A percentile compares a stretch with the other conserved stretches of the same genome.
Evolutionary conservation across 2,797 vertebrate species (phyloP).

Genomic region (Chaunax sp.): DNA sequence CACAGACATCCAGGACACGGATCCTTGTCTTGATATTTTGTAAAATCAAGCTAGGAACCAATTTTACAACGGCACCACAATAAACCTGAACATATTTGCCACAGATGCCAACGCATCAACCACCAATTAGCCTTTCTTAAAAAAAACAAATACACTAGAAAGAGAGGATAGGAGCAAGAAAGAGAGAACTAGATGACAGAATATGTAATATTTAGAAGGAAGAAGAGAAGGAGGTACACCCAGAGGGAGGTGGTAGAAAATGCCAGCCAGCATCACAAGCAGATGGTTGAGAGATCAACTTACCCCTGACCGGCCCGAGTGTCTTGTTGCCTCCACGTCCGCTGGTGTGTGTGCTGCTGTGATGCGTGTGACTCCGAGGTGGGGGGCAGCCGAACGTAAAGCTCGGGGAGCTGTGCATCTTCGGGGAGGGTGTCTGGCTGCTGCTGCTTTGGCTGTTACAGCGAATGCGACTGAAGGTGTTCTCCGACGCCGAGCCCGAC

Average conservation of each 20-base stretch:
- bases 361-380: slow-evolving; percentile 56
- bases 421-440: slow-evolving; percentile 87
- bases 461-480: slow-evolving; percentile 81
- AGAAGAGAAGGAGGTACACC: not conserved
- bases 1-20: slow-evolving; percentile 20
- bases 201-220: not conserved
- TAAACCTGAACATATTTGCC: slow-evolving; percentile 5
- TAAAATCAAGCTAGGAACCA: not conserved
- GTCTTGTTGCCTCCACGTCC: slow-evolving; percentile 72
- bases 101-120: slow-evolving; percentile 3
- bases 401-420: slow-evolving; percentile 89
- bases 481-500: slow-evolving; percentile 87
- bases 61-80: slow-evolving; percentile 2
- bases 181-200: not conserved
- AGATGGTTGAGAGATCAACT: slow-evolving; percentile 58
- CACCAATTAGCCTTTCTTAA: slow-evolving; percentile 1
- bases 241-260: not conserved
- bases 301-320: slow-evolving; percentile 89
- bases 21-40: not conserved
- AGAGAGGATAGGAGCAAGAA: not conserved
- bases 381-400: slow-evolving; percentile 88
- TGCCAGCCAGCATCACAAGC: slow-evolving; percentile 5
- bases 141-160: slow-evolving; percentile 7
- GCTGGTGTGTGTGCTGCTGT: slow-evolving; percentile 70
- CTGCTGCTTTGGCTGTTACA: slow-evolving; percentile 87